Evolutionary conservation across 2,797 vertebrate species (phyloP).

Genomic region (Calcarius lapponicus): DNA sequence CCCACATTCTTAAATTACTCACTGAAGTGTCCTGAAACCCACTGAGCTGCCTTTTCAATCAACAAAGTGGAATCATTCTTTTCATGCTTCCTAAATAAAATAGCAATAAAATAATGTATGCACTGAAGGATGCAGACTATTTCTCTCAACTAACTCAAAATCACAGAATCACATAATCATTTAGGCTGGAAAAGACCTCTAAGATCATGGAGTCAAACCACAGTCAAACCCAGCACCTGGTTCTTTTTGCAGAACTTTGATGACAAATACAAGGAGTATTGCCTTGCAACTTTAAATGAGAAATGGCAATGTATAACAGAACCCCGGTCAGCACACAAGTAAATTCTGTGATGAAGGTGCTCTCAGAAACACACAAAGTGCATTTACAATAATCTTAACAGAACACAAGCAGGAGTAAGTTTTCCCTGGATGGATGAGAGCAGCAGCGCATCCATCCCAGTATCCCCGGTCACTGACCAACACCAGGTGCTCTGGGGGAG

Average conservation of each 20-base stretch:
- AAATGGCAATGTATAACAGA: background rate
- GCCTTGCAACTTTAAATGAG: background rate
- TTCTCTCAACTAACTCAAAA: background rate
- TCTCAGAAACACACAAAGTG: background rate
- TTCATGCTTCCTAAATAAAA: background rate
- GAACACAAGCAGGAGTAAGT: background rate
- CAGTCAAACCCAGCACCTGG: background rate
- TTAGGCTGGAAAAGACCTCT: background rate
- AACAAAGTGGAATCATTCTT: background rate
- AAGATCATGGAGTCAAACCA: background rate
- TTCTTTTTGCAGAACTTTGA: fast-evolving
- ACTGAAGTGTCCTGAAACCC: background rate
- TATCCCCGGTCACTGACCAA: background rate
- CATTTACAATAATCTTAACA: background rate
- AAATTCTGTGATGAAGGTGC: background rate
- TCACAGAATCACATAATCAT: background rate
- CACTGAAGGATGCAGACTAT: background rate
- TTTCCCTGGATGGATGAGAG: background rate
- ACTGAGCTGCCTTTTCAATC: background rate
- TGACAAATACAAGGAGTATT: background rate
- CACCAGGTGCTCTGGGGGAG: background rate
- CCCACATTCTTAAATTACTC: background rate
- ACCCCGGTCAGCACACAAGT: background rate
- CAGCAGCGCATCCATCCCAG: background rate
- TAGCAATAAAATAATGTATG: background rate